These are phyloP conservation scores for Lepidostoma basale DNA, from an alignment of 1,140 invertebrate species.

Conservation along the genomic window DNA sequence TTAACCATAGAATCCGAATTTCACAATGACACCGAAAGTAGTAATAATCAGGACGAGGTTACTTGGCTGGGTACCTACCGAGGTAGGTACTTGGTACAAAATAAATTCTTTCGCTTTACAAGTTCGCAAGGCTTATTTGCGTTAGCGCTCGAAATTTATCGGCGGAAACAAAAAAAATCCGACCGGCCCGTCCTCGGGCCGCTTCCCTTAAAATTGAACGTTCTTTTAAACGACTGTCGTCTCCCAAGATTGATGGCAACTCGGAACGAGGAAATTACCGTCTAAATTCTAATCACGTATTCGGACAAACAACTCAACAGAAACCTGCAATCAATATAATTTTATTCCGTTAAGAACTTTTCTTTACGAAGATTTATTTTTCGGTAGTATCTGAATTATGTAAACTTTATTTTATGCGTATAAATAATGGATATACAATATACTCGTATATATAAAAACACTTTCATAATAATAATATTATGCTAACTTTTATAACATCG, in stretches of 20 bases:
- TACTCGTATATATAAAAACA: too few relatives aligned
- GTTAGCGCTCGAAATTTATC: not conserved
- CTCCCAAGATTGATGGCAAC: conserved; percentile 37
- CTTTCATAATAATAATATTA: too few relatives aligned
- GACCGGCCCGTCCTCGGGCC: not conserved
- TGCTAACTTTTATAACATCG: too few relatives aligned
- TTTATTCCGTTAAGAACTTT: not conserved
- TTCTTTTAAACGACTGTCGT: conserved; percentile 33
- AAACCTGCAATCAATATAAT: not conserved
- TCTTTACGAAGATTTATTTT: not conserved
- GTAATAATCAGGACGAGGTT: too few relatives aligned
- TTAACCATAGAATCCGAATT: too few relatives aligned
- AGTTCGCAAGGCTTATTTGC: not conserved
- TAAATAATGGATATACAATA: too few relatives aligned
- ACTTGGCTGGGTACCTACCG: too few relatives aligned
- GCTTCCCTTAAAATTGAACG: not conserved
- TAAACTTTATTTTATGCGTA: too few relatives aligned
- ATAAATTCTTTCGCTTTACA: not conserved
- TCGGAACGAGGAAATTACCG: conserved; percentile 19
- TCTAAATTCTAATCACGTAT: conserved; percentile 37
- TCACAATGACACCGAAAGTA: too few relatives aligned
- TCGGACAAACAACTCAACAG: conserved; percentile 5
- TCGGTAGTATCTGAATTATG: too few relatives aligned
- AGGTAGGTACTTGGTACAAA: too few relatives aligned
- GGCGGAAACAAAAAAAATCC: not conserved